Evolutionary conservation across 2,797 vertebrate species (phyloP).

Genomic region (Xenopus petersii): DNA sequence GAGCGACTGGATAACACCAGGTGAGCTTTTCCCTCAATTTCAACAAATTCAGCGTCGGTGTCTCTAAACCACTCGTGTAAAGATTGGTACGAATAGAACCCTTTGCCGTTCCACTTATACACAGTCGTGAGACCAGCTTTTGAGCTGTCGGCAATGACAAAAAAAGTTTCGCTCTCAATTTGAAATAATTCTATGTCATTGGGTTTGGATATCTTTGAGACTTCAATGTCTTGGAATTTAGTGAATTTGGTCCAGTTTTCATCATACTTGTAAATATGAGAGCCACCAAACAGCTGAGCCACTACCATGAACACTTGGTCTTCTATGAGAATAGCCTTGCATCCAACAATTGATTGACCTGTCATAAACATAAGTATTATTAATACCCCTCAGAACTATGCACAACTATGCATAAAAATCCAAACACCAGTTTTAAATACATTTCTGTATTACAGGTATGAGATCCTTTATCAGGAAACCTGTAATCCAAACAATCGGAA

Average conservation of each 20-base stretch:
- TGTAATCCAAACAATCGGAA: too few relatives aligned
- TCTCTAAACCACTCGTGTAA: constrained; percentile 97
- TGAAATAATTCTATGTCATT: constrained; percentile 95
- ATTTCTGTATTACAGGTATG: too few relatives aligned
- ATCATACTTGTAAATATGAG: constrained; percentile 95
- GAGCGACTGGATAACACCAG: constrained; percentile 93
- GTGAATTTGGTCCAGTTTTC: constrained; percentile 94
- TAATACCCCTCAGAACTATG: too few relatives aligned
- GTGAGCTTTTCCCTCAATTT: constrained; percentile 88
- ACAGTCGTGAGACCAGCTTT: constrained; percentile 95
- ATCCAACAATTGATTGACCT: constrained; percentile 97
- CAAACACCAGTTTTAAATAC: too few relatives aligned
- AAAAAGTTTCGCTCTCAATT: constrained; percentile 88
- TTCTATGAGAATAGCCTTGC: constrained; percentile 90
- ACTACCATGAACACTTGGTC: constrained; percentile 95
- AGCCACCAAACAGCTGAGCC: constrained; percentile 95
- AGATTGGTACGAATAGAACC: constrained; percentile 94
- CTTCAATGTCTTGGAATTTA: constrained; percentile 97
- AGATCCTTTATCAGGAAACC: too few relatives aligned
- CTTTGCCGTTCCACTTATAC: constrained; percentile 96
- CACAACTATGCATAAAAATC: too few relatives aligned
- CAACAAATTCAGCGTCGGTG: constrained; percentile 89
- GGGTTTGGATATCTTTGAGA: constrained; percentile 94
- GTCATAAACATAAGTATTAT: not conserved
- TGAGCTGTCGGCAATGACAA: constrained; percentile 95